Conservation (phyloP, 1,140 invertebrate genomes). For the Pseudomyrmex dendroicus region DNA sequence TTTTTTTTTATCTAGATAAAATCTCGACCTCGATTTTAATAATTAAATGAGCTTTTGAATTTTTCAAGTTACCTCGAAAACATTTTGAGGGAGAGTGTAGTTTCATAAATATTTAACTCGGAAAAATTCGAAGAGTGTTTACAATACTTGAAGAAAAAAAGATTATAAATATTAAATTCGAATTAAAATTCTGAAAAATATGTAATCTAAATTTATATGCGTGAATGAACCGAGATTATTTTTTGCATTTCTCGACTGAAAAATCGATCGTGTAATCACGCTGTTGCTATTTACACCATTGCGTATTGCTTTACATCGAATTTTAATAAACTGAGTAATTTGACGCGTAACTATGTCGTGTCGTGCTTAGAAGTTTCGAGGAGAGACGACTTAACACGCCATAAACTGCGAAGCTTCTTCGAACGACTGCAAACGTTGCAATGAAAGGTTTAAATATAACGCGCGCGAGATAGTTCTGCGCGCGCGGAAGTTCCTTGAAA, state of each 20-base stretch:
- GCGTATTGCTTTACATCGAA: background rate
- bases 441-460: constrained; percentile 55
- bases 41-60: background rate
- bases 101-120: no score
- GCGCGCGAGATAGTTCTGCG: constrained; percentile 27
- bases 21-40: background rate
- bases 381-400: constrained; percentile 24
- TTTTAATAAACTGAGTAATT: background rate
- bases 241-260: background rate
- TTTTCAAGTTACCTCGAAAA: no score
- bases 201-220: background rate
- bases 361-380: constrained; percentile 6
- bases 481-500: constrained; percentile 50
- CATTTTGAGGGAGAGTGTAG: no score
- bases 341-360: background rate
- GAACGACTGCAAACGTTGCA: constrained; percentile 32
- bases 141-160: no score
- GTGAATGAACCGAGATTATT: background rate
- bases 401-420: constrained; percentile 35
- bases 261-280: background rate
- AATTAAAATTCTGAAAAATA: background rate
- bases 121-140: no score
- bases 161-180: no score
- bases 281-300: background rate
- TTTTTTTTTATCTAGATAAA: no score